phyloP scores from a whole-genome alignment of 2,797 vertebrate genomes.

The Alauda arvensis region DNA sequence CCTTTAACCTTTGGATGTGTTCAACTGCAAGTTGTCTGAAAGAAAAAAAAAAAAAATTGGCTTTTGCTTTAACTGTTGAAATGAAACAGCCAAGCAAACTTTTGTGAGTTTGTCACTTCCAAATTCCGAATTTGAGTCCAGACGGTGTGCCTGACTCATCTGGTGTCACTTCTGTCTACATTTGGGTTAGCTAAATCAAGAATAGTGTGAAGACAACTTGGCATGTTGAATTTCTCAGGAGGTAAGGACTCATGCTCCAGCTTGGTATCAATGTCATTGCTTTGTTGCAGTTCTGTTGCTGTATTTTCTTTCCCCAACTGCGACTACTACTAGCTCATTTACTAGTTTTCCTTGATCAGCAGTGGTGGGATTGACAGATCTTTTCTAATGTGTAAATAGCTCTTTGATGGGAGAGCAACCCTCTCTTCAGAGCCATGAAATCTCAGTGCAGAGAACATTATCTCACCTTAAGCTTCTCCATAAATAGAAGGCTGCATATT shows the following conservation, averaged over 20 bases:
- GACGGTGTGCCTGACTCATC: slow-evolving; percentile 51
- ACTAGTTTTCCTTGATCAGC: slow-evolving; percentile 15
- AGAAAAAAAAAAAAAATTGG: not conserved
- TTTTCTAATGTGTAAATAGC: slow-evolving; percentile 11
- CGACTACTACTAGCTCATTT: not conserved
- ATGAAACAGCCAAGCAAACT: slow-evolving; percentile 25
- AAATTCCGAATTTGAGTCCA: slow-evolving; percentile 25
- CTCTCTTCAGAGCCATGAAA: not conserved
- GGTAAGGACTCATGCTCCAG: not conserved
- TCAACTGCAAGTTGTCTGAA: not conserved
- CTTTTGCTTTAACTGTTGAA: slow-evolving; percentile 22
- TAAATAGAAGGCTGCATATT: slow-evolving; percentile 28
- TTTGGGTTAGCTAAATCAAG: slow-evolving; percentile 49
- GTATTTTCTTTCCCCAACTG: not conserved
- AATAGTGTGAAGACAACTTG: not conserved
- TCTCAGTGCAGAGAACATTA: not conserved
- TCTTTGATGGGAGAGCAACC: not conserved
- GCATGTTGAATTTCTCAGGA: not conserved
- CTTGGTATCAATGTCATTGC: not conserved
- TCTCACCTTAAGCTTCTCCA: slow-evolving; percentile 17
- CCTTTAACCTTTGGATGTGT: not conserved
- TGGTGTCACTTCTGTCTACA: slow-evolving; percentile 27
- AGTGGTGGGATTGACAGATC: not conserved
- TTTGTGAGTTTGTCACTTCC: slow-evolving; percentile 18
- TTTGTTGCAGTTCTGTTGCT: not conserved